phyloP scores from a whole-genome alignment of 2,113 vertebrate species.

The Bufo bufo region DNA sequence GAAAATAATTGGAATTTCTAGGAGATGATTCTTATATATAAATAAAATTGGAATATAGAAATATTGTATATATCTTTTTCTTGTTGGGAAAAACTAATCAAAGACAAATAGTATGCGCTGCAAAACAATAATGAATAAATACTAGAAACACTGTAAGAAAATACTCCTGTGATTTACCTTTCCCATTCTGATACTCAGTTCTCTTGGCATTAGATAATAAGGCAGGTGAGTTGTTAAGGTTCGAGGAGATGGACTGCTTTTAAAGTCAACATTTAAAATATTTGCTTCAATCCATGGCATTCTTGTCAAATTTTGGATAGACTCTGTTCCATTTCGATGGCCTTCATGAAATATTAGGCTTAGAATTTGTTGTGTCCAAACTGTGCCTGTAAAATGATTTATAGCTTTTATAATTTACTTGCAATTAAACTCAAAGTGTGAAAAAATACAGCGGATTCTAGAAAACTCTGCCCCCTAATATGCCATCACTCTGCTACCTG shows the following conservation, averaged over 20 bases:
- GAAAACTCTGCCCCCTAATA: too few species aligned
- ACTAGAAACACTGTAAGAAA: background rate
- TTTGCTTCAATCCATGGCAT: slow-evolving; percentile 63
- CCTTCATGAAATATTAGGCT: slow-evolving; percentile 65
- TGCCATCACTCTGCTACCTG: too few species aligned
- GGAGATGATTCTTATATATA: too few species aligned
- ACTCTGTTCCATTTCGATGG: slow-evolving; percentile 61
- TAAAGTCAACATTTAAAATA: fast-evolving
- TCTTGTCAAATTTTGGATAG: fast-evolving
- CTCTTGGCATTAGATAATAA: slow-evolving; percentile 66
- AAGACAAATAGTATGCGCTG: background rate
- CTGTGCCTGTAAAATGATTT: slow-evolving; percentile 62
- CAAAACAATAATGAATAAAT: background rate
- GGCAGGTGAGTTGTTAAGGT: slow-evolving; percentile 64
- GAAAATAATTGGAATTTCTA: background rate
- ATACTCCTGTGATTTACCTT: slow-evolving; percentile 60
- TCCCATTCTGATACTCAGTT: slow-evolving; percentile 61
- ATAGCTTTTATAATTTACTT: background rate
- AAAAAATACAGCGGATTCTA: too few species aligned
- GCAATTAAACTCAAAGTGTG: too few species aligned
- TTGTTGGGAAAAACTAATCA: background rate
- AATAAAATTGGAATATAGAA: background rate
- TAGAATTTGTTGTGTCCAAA: slow-evolving; percentile 70
- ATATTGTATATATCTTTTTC: background rate
- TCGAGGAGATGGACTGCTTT: slow-evolving; percentile 55